These are phyloP conservation scores for Nomada fucata DNA, from an alignment of 2,888 invertebrate genomes.

Conservation along the genomic window DNA sequence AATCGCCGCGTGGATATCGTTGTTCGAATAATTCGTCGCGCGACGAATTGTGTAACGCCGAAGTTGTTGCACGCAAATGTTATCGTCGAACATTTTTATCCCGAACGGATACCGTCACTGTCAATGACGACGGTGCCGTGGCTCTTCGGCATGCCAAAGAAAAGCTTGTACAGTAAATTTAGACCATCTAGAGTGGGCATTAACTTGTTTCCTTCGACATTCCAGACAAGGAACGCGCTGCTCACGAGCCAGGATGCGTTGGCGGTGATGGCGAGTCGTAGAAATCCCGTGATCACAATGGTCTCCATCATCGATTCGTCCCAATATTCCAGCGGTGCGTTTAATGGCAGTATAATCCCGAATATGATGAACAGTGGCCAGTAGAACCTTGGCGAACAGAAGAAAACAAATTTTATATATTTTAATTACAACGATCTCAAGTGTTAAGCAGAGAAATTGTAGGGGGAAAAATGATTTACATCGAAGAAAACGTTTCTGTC, in stretches of 20 bases:
- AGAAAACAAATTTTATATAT: neutral
- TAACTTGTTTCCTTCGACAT: conserved; percentile 90
- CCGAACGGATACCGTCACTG: conserved; percentile 69
- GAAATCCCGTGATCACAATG: conserved; percentile 88
- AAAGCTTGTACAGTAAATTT: conserved; percentile 72
- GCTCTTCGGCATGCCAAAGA: conserved; percentile 78
- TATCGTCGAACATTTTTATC: conserved; percentile 24
- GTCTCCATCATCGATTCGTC: conserved; percentile 88
- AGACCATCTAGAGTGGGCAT: conserved; percentile 81
- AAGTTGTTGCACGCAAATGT: neutral
- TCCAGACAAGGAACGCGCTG: conserved; percentile 90
- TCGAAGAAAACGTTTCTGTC: neutral
- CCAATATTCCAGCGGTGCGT: conserved; percentile 92
- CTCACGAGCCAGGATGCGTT: conserved; percentile 90
- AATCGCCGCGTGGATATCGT: too few relatives aligned
- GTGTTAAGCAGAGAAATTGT: too few relatives aligned
- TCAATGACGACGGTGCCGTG: conserved; percentile 79
- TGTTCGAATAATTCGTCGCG: too few relatives aligned
- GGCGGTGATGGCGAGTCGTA: conserved; percentile 88
- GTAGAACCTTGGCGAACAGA: conserved; percentile 86
- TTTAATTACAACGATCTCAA: too few relatives aligned
- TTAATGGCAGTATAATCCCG: conserved; percentile 88
- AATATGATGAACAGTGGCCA: conserved; percentile 88
- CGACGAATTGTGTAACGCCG: too few relatives aligned
- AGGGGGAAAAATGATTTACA: neutral